Conservation (phyloP, 2,888 invertebrate species). For the Euplexia lucipara region DNA sequence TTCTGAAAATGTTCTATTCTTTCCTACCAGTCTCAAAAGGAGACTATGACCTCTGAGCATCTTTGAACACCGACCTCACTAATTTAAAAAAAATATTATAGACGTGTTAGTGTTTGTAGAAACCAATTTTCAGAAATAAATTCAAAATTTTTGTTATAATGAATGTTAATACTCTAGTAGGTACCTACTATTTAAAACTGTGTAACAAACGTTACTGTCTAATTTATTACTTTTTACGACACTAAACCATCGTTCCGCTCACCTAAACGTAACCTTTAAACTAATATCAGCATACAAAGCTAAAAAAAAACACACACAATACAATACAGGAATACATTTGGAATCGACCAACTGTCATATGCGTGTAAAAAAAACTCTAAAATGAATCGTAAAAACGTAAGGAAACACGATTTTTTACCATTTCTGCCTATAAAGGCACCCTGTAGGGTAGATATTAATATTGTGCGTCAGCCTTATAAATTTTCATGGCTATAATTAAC, state of each 20-base stretch:
- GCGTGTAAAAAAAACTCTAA: conserved; percentile 73
- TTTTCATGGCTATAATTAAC: conserved; percentile 90
- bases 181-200: neutral
- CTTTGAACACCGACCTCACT: neutral
- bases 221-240: conserved; percentile 39
- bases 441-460: conserved; percentile 85
- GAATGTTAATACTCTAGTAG: no score
- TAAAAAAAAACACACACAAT: conserved; percentile 80
- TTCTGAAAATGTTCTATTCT: no score
- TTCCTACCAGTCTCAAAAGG: no score
- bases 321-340: conserved; percentile 83
- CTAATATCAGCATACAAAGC: conserved; percentile 81
- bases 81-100: neutral
- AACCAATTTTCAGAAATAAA: no score
- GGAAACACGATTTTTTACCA: conserved; percentile 77
- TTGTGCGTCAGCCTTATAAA: conserved; percentile 86
- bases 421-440: conserved; percentile 83
- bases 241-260: conserved; percentile 62
- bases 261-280: conserved; percentile 79
- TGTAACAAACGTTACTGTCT: conserved; percentile 18
- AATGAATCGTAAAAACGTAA: conserved; percentile 85
- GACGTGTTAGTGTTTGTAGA: no score
- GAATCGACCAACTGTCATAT: conserved; percentile 86
- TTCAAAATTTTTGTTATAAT: no score
- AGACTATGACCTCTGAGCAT: no score